Evolutionary conservation across 2,113 vertebrate genomes (phyloP).

Genomic region (Salminus brasiliensis): DNA sequence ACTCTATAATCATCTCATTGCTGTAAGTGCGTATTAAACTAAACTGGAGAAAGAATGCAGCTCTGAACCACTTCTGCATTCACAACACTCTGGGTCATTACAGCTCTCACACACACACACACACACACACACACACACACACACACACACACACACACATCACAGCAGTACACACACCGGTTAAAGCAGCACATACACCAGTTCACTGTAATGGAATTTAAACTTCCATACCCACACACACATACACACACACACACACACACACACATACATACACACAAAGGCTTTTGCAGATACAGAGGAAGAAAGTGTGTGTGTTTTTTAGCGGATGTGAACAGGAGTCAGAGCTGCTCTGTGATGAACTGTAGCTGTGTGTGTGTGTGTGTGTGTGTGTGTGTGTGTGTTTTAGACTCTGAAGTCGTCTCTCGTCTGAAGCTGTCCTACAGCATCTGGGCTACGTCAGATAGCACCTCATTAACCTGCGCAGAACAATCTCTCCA

Average conservation of each 20-base stretch:
- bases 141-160: no score
- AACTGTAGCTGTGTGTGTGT: neutral
- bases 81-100: no score
- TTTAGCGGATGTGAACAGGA: neutral
- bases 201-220: neutral
- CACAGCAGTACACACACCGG: no score
- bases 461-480: conserved; percentile 1
- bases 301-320: neutral
- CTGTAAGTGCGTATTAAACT: no score
- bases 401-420: neutral
- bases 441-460: neutral
- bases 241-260: neutral
- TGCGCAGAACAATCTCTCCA: neutral
- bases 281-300: neutral
- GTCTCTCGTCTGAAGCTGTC: neutral
- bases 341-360: neutral
- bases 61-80: no score
- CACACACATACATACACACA: no score
- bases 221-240: neutral
- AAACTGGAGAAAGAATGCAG: no score
- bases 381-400: neutral
- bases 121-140: no score
- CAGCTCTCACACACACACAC: no score
- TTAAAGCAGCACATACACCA: no score
- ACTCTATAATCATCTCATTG: no score